Evolutionary conservation across 2,113 vertebrate species (phyloP), one percentile per base, ranked within the genome.

Genomic region (Pachycephala philippinensis): DNA sequence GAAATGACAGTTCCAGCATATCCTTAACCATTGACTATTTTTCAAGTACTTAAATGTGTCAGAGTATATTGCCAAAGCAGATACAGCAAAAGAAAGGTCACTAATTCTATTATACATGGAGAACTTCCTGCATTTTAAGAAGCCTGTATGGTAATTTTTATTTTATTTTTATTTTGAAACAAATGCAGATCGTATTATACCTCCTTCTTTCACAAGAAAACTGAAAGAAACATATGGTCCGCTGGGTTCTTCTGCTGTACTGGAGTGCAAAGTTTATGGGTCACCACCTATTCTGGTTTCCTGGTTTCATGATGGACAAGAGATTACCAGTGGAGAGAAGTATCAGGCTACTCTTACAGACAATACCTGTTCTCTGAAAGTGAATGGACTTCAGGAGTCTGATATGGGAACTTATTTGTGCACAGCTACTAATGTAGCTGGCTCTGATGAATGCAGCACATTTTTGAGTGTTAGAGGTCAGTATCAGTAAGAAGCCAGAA

Each of bases 251-350:
- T 98, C 98, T 5, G 97, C 97, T 86, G 98, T 99, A 87, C 92
- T 99, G 96, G 99, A 99, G 86, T 99, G 99, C 96, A 99, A 99
- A 96, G 98, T 99, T 75, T 99, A 99, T 9, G 99, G 99, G 45
- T 99, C 99, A 3, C 98, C 98, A 28, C 99, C 99, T 5, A 99
- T 99, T 94, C 98, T 97, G 16, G 98, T 99, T 77, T 98, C 98
- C 78, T 99, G 99, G 99, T 99, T 98, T 97, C 99, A 98, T 39
- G 98, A 99, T 16, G 99, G 98, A 60, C 97, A 98, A 90, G 98
- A 99, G 97, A 97, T 99, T 30, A 72, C 97, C 80, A 99, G 98
- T 57, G 99, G 99, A 60, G 98, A 98, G 30, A 99, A 98, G 80
- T 98, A 98, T 82, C 99, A 99, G 89, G 97, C 98, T 75, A 97